Evolutionary conservation across 2,888 invertebrate species (phyloP), one percentile per base, ranked within the genome.

Genomic region (Plagodis dolabraria): DNA sequence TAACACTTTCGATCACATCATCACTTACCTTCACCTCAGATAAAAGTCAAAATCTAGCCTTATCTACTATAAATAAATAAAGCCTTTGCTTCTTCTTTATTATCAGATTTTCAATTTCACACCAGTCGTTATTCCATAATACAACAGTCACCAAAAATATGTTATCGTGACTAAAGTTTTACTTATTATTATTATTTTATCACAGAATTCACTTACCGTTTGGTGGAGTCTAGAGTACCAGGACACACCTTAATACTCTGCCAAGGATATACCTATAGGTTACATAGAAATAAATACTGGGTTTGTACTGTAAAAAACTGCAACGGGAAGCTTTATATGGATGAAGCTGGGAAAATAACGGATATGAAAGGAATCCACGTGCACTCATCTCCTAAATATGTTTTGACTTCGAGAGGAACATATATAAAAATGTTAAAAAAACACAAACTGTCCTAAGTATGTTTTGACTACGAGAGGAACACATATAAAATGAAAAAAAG

Each of bases 161-260:
- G 22, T 2, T 22, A 22, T 22, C 22, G 4, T 22, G 22, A 22
- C 4, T 22, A 22, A 22, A 22, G 22, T 22, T 2, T 2, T 4
- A 22, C 22, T 22, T 22, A 22, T 22, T 22, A 22, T 40, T 7
- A 40, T 40, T 8, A 0, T 40, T 40, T 5, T 10, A 10, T n/a
- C n/a, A 46, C 46, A 46, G 46, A n/a, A 22, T 22, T 22, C n/a
- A 36, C 47, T 35, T 47, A 47, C 36, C 36, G 36, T n/a, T 35
- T 47, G 7, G 47, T 49, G 40, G n/a, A 63, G 48, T 56, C 56
- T 6, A 35, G 36, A 11, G 22, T 22, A 22, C 46, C 40, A 50
- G 57, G 46, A 0, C 35, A 53, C 36, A 33, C 9, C n/a, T 46
- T 56, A 50, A 56, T 56, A 11, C 46, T 56, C 6, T 42, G 12